These are phyloP conservation scores for Nyctereutes procyonoides DNA, from an alignment of 2,113 vertebrate species.

Conservation along the genomic window DNA sequence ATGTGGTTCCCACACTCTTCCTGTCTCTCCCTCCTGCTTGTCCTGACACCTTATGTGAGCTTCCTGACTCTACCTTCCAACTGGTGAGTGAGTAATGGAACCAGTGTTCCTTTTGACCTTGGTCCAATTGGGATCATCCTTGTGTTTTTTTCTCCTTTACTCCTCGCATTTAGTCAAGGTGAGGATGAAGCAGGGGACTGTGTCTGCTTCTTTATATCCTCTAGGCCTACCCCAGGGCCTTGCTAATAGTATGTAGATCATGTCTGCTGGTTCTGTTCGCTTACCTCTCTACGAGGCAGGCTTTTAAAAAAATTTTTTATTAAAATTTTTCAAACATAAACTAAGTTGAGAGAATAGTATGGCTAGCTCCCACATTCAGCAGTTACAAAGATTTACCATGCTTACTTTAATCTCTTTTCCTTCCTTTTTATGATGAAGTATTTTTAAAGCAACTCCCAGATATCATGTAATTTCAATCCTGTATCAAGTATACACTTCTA, in stretches of 20 bases:
- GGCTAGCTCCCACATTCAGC: background rate
- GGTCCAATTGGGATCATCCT: background rate
- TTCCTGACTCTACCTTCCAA: background rate
- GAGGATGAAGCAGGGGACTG: background rate
- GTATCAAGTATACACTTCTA: background rate
- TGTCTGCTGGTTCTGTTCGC: background rate
- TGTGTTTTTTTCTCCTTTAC: conserved; percentile 29
- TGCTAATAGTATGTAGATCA: background rate
- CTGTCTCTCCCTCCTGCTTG: background rate
- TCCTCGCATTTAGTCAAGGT: background rate
- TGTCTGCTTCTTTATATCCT: background rate
- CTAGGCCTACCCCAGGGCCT: background rate
- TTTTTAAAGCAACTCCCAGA: background rate
- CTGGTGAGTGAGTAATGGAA: background rate
- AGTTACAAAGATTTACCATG: background rate
- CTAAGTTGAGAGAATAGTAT: background rate
- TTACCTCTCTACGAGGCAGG: background rate
- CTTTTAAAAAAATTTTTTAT: background rate
- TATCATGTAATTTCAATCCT: background rate
- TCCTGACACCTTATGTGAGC: background rate
- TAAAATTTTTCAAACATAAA: background rate
- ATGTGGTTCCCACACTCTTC: background rate
- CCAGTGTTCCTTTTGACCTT: too few species aligned
- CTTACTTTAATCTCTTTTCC: background rate
- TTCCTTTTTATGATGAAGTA: conserved; percentile 28